A percentile compares a stretch with the other conserved stretches of the same genome.
Evolutionary conservation across 2,888 invertebrate species (phyloP).

Genomic region (Penaeus monodon): DNA sequence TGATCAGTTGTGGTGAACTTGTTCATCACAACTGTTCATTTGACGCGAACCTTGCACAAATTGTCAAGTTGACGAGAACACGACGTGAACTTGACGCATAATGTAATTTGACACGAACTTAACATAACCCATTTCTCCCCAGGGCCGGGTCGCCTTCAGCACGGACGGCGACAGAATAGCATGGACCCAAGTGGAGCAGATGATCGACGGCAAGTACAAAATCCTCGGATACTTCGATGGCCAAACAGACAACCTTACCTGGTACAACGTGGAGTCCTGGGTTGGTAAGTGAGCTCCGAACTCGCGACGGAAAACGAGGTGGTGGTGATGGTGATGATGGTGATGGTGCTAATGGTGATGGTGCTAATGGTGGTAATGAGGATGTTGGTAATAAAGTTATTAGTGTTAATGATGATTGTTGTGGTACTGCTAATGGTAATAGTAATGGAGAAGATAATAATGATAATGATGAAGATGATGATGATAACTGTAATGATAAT

Average conservation of each 20-base stretch:
- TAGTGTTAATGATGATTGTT: not conserved
- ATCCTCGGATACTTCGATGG: slow-evolving; percentile 94
- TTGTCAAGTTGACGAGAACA: no score
- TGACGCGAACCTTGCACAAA: no score
- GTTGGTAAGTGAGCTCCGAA: slow-evolving; percentile 76
- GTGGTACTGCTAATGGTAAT: no score
- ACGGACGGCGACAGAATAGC: slow-evolving; percentile 99
- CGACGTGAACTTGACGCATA: no score
- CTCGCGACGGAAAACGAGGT: no score
- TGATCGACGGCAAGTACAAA: slow-evolving; percentile 92
- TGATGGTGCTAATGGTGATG: not conserved
- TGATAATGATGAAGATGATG: no score
- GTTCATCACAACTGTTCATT: no score
- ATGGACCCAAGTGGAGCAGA: slow-evolving; percentile 97
- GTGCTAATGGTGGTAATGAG: not conserved
- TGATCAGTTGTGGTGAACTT: no score
- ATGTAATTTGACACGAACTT: no score
- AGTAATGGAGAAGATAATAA: no score
- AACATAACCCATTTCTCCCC: slow-evolving; percentile 65
- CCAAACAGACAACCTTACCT: slow-evolving; percentile 93
- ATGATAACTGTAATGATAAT: no score
- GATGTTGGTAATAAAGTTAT: not conserved
- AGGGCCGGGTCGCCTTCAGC: slow-evolving; percentile 98
- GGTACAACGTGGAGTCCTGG: slow-evolving; percentile 93
- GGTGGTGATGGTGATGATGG: no score